Base-by-base conservation (phyloP, 2,888 invertebrate species). In the Pegoplata infirma region DNA sequence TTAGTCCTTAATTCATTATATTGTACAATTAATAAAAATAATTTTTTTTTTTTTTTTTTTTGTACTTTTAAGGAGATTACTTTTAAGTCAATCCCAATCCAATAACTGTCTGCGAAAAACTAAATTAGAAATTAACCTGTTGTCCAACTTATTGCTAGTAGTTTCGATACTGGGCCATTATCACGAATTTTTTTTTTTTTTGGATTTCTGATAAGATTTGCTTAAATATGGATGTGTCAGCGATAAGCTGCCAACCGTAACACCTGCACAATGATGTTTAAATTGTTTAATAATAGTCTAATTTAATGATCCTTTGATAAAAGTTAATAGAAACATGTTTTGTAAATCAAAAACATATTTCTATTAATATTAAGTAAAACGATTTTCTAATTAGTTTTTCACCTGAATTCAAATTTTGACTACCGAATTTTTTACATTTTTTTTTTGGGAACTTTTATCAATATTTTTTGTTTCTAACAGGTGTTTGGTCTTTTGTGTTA, bases 171-270 rank as follows among this genome's bases (percentile, higher is more conserved):
- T 19, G 28, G 19, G 25, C 8, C 53, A 58, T 58, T 36, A n/a
- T n/a, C n/a, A 36, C 8, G 12, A 47, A 66, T 36, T 56, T 23
- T 61, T 59, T 64, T n/a, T n/a, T n/a, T n/a, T n/a, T n/a, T n/a
- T n/a, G 40, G 56, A 66, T 66, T 75, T 53, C 67, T 68, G 79
- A 79, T 79, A 72, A 79, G 79, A 79, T 79, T 79, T 75, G 8
- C 25, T 68, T 6, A 56, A 64, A 44, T 25, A 7, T 47, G 28
- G 10, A 49, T 49, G 49, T 51, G 40, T 51, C 23, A 44, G 32
- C 23, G 71, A 75, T 79, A 79, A 79, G 55, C 23, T 10, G 21
- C 51, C 23, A 23, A 51, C 8, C 7, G n/a, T 16, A 74, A 66
- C 63, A 71, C 71, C 71, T 61, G 66, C 36, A 16, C 10, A 49